phyloP scores from a whole-genome alignment of 1,140 invertebrate genomes.

The Drosophila elegans region DNA sequence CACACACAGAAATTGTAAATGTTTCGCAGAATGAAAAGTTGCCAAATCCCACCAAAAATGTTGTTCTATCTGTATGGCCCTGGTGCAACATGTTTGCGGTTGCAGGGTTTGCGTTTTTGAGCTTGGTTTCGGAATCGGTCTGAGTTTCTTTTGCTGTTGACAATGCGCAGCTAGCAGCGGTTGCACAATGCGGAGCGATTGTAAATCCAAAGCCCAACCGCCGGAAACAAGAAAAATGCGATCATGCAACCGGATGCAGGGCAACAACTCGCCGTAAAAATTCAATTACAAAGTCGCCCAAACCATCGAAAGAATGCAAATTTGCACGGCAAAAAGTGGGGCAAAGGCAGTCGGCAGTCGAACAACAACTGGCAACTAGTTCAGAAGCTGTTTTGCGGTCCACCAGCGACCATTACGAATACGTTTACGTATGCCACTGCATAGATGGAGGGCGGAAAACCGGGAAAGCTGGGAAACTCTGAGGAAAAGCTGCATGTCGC shows the following conservation, averaged over 20 bases:
- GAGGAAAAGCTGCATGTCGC: conserved; percentile 57
- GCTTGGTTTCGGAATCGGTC: neutral
- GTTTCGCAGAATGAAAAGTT: conserved; percentile 59
- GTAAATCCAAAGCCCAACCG: conserved; percentile 49
- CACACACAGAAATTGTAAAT: conserved; percentile 54
- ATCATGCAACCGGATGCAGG: conserved; percentile 7
- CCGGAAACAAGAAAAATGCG: conserved; percentile 40
- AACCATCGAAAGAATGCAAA: conserved; percentile 73
- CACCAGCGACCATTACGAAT: conserved; percentile 54
- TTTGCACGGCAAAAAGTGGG: conserved; percentile 24
- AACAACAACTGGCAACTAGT: conserved; percentile 36
- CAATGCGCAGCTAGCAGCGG: conserved; percentile 53
- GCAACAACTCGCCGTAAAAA: conserved; percentile 67
- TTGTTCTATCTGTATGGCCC: conserved; percentile 49
- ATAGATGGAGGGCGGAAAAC: neutral
- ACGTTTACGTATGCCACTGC: conserved; percentile 37
- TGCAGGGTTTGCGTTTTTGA: conserved; percentile 13
- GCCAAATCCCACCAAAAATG: conserved; percentile 53
- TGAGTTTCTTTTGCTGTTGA: conserved; percentile 35
- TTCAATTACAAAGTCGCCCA: conserved; percentile 79
- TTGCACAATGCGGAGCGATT: conserved; percentile 64
- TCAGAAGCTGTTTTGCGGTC: conserved; percentile 58
- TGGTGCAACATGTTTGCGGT: conserved; percentile 74
- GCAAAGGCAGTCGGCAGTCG: neutral
- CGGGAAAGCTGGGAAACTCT: neutral